These are phyloP conservation scores for Arenicola marina DNA, from an alignment of 2,888 invertebrate genomes.

Conservation along the genomic window DNA sequence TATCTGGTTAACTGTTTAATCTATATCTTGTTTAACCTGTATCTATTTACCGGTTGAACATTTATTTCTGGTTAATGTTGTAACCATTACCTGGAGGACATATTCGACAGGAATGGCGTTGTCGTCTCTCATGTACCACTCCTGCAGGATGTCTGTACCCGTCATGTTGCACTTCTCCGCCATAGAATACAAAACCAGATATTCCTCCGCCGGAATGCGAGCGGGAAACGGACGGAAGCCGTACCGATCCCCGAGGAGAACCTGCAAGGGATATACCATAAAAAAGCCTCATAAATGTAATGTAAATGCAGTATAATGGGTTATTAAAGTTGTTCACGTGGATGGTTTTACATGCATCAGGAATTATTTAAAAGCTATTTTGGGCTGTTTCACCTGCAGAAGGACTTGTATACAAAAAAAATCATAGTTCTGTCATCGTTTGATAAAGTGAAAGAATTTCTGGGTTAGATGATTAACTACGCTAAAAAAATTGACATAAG, in stretches of 20 bases:
- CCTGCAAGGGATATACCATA: conserved; percentile 36
- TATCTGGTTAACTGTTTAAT: too few species aligned
- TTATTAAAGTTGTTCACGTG: too few species aligned
- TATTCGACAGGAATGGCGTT: conserved; percentile 78
- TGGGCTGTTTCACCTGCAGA: too few species aligned
- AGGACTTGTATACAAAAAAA: too few species aligned
- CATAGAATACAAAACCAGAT: conserved; percentile 37
- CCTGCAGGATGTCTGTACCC: conserved; percentile 37
- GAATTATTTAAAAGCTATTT: too few species aligned
- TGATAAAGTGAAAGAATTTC: too few species aligned
- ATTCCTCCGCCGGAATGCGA: conserved; percentile 40
- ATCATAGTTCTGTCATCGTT: too few species aligned
- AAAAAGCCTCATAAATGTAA: too few species aligned
- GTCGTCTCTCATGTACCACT: conserved; percentile 73
- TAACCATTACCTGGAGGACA: conserved; percentile 65
- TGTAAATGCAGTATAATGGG: too few species aligned
- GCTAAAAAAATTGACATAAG: too few species aligned
- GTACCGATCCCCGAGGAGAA: conserved; percentile 52
- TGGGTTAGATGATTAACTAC: too few species aligned
- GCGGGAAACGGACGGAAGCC: conserved; percentile 51
- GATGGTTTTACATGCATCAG: too few species aligned
- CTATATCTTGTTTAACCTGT: neutral
- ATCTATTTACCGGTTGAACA: neutral
- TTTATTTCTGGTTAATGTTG: neutral
- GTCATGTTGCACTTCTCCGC: conserved; percentile 32